Evolutionary conservation across 2,797 vertebrate species (phyloP).

Genomic region (Rhinoraja longicauda): DNA sequence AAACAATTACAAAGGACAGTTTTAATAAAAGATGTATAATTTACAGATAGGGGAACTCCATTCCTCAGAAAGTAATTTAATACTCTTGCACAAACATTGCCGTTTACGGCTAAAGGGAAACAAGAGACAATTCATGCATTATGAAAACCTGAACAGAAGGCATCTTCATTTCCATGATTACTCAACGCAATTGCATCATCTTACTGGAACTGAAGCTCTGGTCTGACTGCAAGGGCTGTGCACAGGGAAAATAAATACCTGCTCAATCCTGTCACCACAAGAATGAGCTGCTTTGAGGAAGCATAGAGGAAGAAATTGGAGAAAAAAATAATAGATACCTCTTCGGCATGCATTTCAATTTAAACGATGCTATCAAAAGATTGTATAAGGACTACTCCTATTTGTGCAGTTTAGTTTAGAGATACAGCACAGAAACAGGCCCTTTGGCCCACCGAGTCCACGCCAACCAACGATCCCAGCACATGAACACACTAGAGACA

Average conservation of each 20-base stretch:
- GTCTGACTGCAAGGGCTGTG: not conserved
- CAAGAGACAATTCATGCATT: constrained; percentile 32
- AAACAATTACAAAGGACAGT: not conserved
- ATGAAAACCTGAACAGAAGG: constrained; percentile 19
- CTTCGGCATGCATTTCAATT: not conserved
- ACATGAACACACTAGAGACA: too few species aligned
- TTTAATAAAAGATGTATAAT: not conserved
- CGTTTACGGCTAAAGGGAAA: constrained; percentile 31
- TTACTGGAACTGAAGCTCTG: constrained; percentile 29
- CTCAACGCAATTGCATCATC: constrained; percentile 28
- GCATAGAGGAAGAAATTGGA: not conserved
- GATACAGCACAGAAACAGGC: too few species aligned
- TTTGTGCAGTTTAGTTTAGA: too few species aligned
- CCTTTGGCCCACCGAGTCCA: too few species aligned
- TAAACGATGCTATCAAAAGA: not conserved
- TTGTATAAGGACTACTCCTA: not conserved
- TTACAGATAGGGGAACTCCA: not conserved
- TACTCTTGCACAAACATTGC: not conserved
- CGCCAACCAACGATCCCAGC: too few species aligned
- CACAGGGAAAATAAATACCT: not conserved
- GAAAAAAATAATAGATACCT: not conserved
- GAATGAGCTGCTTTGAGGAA: not conserved
- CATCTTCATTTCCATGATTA: constrained; percentile 35
- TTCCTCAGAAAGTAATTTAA: not conserved
- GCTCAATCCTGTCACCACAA: not conserved